Evolutionary conservation across 2,888 invertebrate genomes (phyloP), one percentile per base, ranked within the genome.

Genomic region (Agonopterix arenella): DNA sequence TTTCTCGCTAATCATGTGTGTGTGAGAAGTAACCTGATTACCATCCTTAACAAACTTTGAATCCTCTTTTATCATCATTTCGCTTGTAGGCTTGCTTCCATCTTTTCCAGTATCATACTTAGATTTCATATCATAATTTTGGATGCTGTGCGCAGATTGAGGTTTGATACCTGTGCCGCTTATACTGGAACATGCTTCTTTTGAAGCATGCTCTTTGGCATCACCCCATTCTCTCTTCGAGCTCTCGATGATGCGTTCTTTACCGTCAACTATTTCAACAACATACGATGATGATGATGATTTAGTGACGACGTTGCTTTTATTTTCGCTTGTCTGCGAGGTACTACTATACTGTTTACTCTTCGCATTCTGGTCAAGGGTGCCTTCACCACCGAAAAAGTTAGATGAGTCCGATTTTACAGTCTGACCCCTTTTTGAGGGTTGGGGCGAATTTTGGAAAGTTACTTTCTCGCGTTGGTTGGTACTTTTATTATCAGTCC

Each of bases 261-360:
- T 92, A 1, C 92, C 92, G 63, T 92, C 92, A 16, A 92, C 90
- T 56, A 92, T 90, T 78, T 93, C 93, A 45, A 93, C 90, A 36
- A 91, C 91, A 63, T 93, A 92, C 11, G 92, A 92, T 11, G 91
- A 90, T 1, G 92, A 91, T 40, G 92, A 90, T 37, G 91, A 92
- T 69, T 93, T 92, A 46, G 89, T 84, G 4, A 89, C 78, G 51
- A 89, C 90, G 53, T 91, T 89, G 58, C 85, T 90, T 66, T 89
- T 89, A 61, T 90, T 80, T 61, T 92, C 90, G 55, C 84, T 91
- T 18, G 83, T 70, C 54, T 85, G 78, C 51, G 72, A 90, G 47
- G 76, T 90, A 67, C 70, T 84, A 45, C 66, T 80, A 52, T 66
- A 84, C 60, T 86, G 74, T 58, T 79, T 82, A 50, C 74, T 71